Evolutionary conservation across 2,888 invertebrate species (phyloP).

Genomic region (Microchrysa polita): DNA sequence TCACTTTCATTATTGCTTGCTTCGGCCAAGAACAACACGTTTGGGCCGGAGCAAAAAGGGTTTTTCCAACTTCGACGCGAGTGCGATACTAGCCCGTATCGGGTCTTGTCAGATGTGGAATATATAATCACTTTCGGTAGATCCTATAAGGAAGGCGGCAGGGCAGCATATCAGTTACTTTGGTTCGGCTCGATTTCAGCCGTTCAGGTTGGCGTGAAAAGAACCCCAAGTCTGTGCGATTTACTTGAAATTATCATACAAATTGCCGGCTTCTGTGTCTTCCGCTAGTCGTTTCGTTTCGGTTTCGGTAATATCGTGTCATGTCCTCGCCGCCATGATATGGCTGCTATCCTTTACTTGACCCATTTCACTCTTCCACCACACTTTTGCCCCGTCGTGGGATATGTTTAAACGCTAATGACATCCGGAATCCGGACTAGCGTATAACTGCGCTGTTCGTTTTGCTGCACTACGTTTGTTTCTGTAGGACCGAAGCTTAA

Average conservation of each 20-base stretch:
- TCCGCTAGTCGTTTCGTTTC: conserved; percentile 27
- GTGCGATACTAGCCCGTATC: background rate
- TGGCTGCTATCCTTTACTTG: conserved; percentile 25
- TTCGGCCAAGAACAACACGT: background rate
- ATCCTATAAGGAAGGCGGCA: background rate
- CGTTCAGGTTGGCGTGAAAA: conserved; percentile 15
- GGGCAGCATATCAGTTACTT: background rate
- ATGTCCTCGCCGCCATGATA: background rate
- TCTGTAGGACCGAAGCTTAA: no score
- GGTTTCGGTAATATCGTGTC: no score
- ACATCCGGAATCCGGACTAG: conserved; percentile 29
- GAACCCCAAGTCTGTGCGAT: background rate
- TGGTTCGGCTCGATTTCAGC: conserved; percentile 26
- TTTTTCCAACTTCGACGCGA: background rate
- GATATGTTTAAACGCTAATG: conserved; percentile 42
- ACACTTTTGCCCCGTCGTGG: conserved; percentile 12
- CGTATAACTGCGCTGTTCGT: conserved; percentile 26
- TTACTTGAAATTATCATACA: conserved; percentile 37
- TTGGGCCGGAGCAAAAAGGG: background rate
- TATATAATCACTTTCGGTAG: conserved; percentile 2
- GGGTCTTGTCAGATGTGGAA: background rate
- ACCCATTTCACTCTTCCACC: conserved; percentile 32
- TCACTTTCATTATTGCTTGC: background rate
- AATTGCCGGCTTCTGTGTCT: conserved; percentile 40
- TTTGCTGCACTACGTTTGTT: background rate